phyloP scores from a whole-genome alignment of 2,888 invertebrate species.

The Mylabris sibirica region DNA sequence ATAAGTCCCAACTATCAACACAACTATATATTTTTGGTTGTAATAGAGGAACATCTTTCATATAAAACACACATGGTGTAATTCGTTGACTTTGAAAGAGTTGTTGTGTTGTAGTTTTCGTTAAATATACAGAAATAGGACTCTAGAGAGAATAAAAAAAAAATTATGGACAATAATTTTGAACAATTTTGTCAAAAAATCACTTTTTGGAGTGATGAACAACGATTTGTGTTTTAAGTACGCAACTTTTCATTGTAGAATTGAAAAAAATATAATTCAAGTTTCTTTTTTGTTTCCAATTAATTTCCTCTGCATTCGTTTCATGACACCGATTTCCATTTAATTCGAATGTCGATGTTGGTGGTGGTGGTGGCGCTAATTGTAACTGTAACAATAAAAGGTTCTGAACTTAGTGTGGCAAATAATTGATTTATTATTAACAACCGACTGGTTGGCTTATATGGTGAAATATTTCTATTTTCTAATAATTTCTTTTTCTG shows the following conservation, averaged over 20 bases:
- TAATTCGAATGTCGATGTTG: too few relatives aligned
- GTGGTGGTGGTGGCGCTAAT: background rate
- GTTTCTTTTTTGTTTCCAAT: background rate
- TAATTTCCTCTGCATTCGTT: background rate
- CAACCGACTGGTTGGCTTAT: background rate
- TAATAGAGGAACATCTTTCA: background rate
- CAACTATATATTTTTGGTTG: background rate
- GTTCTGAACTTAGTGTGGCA: background rate
- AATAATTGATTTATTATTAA: background rate
- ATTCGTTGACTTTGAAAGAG: slow-evolving; percentile 24
- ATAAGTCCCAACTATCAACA: slow-evolving; percentile 22
- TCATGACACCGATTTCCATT: background rate
- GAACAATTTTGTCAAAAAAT: too few relatives aligned
- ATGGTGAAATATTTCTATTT: background rate
- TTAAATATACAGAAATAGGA: background rate
- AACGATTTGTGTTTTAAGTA: too few relatives aligned
- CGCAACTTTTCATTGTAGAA: too few relatives aligned
- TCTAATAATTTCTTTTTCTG: background rate
- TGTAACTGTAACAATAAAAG: background rate
- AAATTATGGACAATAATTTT: background rate
- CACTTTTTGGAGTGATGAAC: too few relatives aligned
- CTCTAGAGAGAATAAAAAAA: background rate
- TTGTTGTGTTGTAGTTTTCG: slow-evolving; percentile 16
- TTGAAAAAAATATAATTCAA: too few relatives aligned
- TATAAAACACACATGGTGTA: slow-evolving; percentile 13